A percentile compares a stretch with the other conserved stretches of the same genome.
Conservation (phyloP, 2,797 vertebrate species). For the Poecilia gillii region DNA sequence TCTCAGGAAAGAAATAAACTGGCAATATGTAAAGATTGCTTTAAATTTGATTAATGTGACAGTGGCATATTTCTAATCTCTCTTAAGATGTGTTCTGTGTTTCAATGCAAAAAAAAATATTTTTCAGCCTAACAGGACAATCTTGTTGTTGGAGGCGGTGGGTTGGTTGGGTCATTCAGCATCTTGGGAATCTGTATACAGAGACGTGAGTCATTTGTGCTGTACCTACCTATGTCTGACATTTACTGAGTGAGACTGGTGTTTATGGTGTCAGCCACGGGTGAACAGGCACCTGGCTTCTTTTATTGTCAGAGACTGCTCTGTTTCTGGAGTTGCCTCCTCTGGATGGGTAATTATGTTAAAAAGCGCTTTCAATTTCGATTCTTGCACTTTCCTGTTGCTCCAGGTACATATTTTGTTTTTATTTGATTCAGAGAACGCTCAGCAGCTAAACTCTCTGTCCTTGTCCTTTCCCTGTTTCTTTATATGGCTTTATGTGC, state of each 20-base stretch:
- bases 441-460: background rate
- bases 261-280: conserved; percentile 78
- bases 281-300: conserved; percentile 83
- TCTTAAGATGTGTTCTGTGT: background rate
- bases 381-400: background rate
- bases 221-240: conserved; percentile 84
- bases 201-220: conserved; percentile 78
- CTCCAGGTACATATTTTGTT: background rate
- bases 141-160: conserved; percentile 81
- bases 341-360: conserved; percentile 11
- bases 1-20: background rate
- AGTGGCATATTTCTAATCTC: background rate
- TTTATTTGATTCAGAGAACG: background rate
- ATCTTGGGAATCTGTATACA: conserved; percentile 82
- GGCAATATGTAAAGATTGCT: background rate
- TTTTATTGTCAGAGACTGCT: conserved; percentile 74
- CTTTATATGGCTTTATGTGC: background rate
- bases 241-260: conserved; percentile 83
- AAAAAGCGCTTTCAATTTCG: conserved; percentile 11
- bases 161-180: conserved; percentile 72
- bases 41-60: background rate
- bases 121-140: conserved; percentile 42
- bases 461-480: background rate
- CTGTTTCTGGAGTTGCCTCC: conserved; percentile 2
- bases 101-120: background rate